Conservation (phyloP, 2,113 vertebrate genomes). For the Aldabrachelys gigantea region DNA sequence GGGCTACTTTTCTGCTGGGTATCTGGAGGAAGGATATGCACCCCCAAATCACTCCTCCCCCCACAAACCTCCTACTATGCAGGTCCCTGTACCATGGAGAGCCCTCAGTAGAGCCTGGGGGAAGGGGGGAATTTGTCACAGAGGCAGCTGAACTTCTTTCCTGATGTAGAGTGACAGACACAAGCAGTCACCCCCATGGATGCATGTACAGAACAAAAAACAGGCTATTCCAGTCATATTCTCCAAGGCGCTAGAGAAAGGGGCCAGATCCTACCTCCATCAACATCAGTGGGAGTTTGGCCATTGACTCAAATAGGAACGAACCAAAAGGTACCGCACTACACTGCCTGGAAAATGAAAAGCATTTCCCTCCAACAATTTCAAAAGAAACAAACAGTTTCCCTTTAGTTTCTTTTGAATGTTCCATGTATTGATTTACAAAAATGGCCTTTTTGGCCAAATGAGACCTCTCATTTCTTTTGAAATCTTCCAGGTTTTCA, state of each 20-base stretch:
- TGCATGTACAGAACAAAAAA: background rate
- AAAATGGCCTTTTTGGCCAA: background rate
- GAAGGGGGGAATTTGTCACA: background rate
- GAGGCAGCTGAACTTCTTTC: background rate
- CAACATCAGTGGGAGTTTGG: background rate
- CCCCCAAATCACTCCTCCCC: accelerated
- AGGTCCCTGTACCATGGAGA: background rate
- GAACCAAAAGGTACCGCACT: background rate
- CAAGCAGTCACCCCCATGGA: background rate
- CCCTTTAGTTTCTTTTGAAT: background rate
- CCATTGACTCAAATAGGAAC: background rate
- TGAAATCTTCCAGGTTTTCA: background rate
- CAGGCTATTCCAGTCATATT: background rate
- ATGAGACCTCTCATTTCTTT: background rate
- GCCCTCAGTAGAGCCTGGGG: accelerated
- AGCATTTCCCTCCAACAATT: accelerated
- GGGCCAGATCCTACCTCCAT: background rate
- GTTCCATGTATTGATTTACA: background rate
- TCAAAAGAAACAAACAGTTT: background rate
- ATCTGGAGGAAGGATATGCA: accelerated
- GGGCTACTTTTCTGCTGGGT: background rate
- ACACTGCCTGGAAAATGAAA: accelerated
- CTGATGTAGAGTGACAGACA: background rate
- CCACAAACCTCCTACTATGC: background rate
- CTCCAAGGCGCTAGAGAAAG: background rate